phyloP scores from a whole-genome alignment of 2,797 vertebrate species.

The Muscicapa comitata region DNA sequence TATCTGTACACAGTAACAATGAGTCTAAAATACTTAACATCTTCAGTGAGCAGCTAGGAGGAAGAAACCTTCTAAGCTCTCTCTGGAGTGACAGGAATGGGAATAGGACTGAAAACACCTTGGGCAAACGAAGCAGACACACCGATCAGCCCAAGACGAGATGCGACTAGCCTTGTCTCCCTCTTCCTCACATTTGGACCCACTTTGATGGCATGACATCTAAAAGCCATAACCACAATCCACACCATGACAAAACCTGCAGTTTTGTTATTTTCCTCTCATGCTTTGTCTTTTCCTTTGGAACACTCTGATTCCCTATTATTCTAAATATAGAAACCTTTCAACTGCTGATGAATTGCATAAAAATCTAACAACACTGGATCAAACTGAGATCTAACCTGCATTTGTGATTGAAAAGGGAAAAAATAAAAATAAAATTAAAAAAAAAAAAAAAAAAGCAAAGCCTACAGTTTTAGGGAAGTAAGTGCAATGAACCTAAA shows the following conservation, averaged over 20 bases:
- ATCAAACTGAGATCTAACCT: neutral
- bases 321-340: neutral
- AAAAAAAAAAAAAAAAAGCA: neutral
- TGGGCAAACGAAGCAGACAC: neutral
- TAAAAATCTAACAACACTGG: neutral
- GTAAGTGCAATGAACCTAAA: neutral
- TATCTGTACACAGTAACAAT: neutral
- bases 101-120: neutral
- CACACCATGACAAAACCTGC: neutral
- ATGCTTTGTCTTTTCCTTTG: neutral
- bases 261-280: neutral
- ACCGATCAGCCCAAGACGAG: neutral
- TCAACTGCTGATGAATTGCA: neutral
- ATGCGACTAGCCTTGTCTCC: neutral
- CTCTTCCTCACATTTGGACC: neutral
- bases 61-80: neutral
- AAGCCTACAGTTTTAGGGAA: fast-evolving
- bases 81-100: neutral
- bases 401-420: neutral
- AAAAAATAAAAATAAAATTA: too few species aligned
- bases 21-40: constrained; percentile 1
- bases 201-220: neutral
- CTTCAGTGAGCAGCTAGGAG: neutral
- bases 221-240: neutral
- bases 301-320: neutral